These are phyloP conservation scores for Andrena bicolor DNA, from an alignment of 2,888 invertebrate species.

Conservation along the genomic window DNA sequence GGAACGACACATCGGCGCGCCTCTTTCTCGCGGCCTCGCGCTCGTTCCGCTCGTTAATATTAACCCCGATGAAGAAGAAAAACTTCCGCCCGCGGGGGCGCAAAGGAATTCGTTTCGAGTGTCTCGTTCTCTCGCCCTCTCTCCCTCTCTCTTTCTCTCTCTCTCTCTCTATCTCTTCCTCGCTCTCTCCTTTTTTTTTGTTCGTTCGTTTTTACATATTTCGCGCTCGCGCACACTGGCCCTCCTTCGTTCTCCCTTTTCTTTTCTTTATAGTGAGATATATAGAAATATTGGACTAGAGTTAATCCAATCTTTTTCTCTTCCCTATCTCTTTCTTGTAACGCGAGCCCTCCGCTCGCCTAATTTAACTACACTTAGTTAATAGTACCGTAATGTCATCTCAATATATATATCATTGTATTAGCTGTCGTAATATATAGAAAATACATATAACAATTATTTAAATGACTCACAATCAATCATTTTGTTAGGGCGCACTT, in stretches of 20 bases:
- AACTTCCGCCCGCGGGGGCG: background rate
- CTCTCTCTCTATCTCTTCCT: conserved; percentile 19
- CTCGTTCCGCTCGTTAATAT: conserved; percentile 2
- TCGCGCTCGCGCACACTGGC: conserved; percentile 48
- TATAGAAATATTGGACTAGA: conserved; percentile 79
- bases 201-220: conserved; percentile 50
- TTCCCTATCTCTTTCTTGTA: conserved; percentile 48
- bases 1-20: conserved; percentile 65
- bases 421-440: conserved; percentile 83
- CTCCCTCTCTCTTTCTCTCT: conserved; percentile 22
- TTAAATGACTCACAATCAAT: conserved; percentile 84
- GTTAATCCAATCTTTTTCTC: conserved; percentile 67
- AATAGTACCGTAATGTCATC: conserved; percentile 83
- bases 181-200: conserved; percentile 32
- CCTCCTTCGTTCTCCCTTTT: conserved; percentile 41
- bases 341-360: conserved; percentile 72
- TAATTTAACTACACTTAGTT: conserved; percentile 82
- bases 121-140: conserved; percentile 48
- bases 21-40: conserved; percentile 8
- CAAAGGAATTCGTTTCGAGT: conserved; percentile 54
- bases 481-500: conserved; percentile 63
- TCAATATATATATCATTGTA: conserved; percentile 78
- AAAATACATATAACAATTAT: conserved; percentile 85
- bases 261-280: conserved; percentile 63
- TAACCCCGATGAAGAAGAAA: conserved; percentile 20